A percentile compares a stretch with the other conserved stretches of the same genome.
These are phyloP conservation scores for Diaperis boleti DNA, from an alignment of 2,888 invertebrate species.

Conservation along the genomic window DNA sequence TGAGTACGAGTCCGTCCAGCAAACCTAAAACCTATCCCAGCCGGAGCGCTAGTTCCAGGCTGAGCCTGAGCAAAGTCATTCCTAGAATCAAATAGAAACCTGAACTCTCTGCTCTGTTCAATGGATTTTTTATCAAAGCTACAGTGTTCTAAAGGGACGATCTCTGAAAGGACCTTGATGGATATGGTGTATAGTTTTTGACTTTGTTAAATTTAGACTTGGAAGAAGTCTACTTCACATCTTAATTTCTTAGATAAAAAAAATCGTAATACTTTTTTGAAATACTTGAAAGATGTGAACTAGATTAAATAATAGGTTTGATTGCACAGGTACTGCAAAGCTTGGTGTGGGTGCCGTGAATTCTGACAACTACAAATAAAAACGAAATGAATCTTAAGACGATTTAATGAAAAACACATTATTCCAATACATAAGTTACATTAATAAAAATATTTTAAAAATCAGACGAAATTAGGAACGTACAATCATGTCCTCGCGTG, in stretches of 20 bases:
- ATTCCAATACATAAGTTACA: slow-evolving; percentile 27
- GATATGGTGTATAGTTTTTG: too few relatives aligned
- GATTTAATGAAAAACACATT: slow-evolving; percentile 32
- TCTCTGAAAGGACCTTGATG: too few relatives aligned
- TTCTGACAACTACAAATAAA: slow-evolving; percentile 8
- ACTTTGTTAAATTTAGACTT: too few relatives aligned
- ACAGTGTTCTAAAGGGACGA: too few relatives aligned
- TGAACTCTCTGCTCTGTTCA: background rate
- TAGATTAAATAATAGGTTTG: too few relatives aligned
- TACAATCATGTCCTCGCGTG: slow-evolving; percentile 2
- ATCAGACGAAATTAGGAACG: slow-evolving; percentile 2
- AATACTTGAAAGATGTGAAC: too few relatives aligned
- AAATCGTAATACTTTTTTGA: too few relatives aligned
- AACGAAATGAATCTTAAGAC: slow-evolving; percentile 28
- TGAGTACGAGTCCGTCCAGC: slow-evolving; percentile 60
- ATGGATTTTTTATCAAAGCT: background rate
- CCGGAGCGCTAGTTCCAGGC: slow-evolving; percentile 64
- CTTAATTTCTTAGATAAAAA: too few relatives aligned
- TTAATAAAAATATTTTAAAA: slow-evolving; percentile 20
- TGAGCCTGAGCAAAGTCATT: slow-evolving; percentile 56
- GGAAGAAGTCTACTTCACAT: too few relatives aligned
- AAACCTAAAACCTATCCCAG: slow-evolving; percentile 56
- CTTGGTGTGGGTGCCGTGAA: too few relatives aligned
- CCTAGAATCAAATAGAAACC: slow-evolving; percentile 45
- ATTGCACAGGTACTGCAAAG: too few relatives aligned